Evolutionary conservation across 2,113 vertebrate genomes (phyloP), one percentile per base, ranked within the genome.

Genomic region (Parus major): DNA sequence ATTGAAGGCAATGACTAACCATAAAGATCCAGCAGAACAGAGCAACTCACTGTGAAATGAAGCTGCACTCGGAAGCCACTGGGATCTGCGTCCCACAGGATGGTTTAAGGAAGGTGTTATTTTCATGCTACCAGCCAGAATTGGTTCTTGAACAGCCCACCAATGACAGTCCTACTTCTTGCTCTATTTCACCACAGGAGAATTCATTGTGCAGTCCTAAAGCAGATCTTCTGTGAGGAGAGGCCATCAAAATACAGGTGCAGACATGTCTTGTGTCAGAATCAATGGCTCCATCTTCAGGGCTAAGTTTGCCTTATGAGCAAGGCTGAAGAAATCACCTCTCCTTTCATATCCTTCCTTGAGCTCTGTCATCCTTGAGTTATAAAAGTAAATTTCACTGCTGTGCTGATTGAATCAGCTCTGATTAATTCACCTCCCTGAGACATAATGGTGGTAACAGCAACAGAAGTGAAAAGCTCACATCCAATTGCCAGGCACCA

Each of bases 381-480:
- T 76, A 66, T 39, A 64, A 87, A 85, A 94, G 66, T 17, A 95
- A 84, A 90, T 87, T 23, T 55, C 42, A 73, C 23, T 57, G 13
- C 42, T 69, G 19, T 44, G 35, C 6, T 57, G 29, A n/a, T 80
- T 80, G 87, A 93, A 90, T 52, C 20, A 59, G 27, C 24, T 80
- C 68, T 73, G 78, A 95, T 65, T 70, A 69, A 88, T 77, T 82
- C 29, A 42, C 49, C 19, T 72, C 46, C 23, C 44, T 0, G 0
- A 39, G n/a, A 82, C 6, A 49, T 27, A 65, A 82, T 12, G 10
- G 39, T 33, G 39, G 29, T 59, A 66, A 91, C 7, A 3, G 12
- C 19, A 80, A 49, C 2, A 86, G 42, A 59, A 85, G 36, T 2
- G 0, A 85, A 85, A 91, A 87, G 23, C 55, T 95, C 44, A 56